Base-by-base conservation (phyloP, 2,113 vertebrate genomes). In the Camelus dromedarius region DNA sequence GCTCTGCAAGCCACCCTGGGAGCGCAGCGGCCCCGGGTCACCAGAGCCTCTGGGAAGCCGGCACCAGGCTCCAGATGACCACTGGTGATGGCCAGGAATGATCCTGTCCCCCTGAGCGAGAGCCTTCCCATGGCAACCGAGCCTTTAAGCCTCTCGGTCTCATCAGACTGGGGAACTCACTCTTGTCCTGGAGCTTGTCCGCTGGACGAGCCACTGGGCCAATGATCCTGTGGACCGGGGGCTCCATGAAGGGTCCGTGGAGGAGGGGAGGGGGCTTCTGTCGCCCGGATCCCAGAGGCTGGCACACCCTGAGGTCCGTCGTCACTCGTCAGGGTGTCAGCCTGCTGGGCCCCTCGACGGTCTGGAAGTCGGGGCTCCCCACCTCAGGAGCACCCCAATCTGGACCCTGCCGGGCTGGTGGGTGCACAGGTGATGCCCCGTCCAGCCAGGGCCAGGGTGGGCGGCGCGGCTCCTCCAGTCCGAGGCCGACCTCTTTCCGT, bases 401-500 rank as follows among this genome's bases (percentile, higher is more conserved):
- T 2, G 83, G 46, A n/a, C 35, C 12, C 77, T 35, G 28, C 15
- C 2, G 56, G n/a, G 42, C 38, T 12, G 3, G 8, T 20, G 76
- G 66, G 2, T 5, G 7, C 32, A 22, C 42, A 22, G 1, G 38
- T 4, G 8, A 8, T 2, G 20, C 8, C 19, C 56, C 0, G 15
- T 32, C 52, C 24, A 60, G 42, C 56, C 22, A 0, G 24, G 19
- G 15, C 38, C 5, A 1, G 32, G 20, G 9, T 8, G 4, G 18
- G 19, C 0, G 32, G 9, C 66, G 15, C 0, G 9, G 22, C 30
- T 2, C 1, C 18, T 3, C 26, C 3, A 1, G 35, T 3, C 7
- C 3, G 8, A 50, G 58, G 50, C 28, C 6, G 35, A 28, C 30
- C 30, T 26, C 35, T n/a, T 32, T 10, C 1, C 5, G 2, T 48